Conservation (phyloP, 2,797 vertebrate genomes). For the Etheostoma perlongum region DNA sequence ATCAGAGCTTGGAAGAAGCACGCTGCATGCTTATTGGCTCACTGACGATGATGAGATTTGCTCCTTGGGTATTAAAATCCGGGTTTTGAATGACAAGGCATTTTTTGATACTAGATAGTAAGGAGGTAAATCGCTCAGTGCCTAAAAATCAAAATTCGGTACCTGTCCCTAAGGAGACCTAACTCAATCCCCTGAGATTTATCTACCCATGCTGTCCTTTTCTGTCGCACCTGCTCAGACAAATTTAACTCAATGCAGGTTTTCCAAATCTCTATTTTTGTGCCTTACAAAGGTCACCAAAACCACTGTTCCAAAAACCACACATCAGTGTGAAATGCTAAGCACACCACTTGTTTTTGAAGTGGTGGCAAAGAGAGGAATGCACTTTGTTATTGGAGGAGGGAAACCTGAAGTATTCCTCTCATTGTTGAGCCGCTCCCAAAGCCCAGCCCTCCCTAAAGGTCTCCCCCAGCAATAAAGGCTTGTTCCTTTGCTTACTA, state of each 20-base stretch:
- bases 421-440: slow-evolving; percentile 58
- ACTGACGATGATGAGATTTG: too few species aligned
- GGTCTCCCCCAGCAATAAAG: slow-evolving; percentile 46
- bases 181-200: slow-evolving; percentile 17
- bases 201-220: slow-evolving; percentile 18
- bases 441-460: slow-evolving; percentile 55
- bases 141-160: too few species aligned
- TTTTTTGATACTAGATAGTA: too few species aligned
- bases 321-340: slow-evolving; percentile 53
- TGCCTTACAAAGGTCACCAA: slow-evolving; percentile 18
- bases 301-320: slow-evolving; percentile 22
- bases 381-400: slow-evolving; percentile 57
- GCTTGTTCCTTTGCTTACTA: slow-evolving; percentile 42
- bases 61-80: too few species aligned
- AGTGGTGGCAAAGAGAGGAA: slow-evolving; percentile 69
- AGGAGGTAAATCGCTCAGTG: too few species aligned
- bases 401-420: slow-evolving; percentile 63
- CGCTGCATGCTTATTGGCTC: too few species aligned
- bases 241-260: slow-evolving; percentile 27
- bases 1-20: too few species aligned
- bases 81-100: too few species aligned
- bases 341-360: slow-evolving; percentile 64
- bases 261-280: slow-evolving; percentile 15
- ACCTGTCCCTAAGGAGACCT: not conserved
- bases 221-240: slow-evolving; percentile 38